These are phyloP conservation scores for Cartodere bifasciata DNA, from an alignment of 2,888 invertebrate genomes.

Conservation along the genomic window DNA sequence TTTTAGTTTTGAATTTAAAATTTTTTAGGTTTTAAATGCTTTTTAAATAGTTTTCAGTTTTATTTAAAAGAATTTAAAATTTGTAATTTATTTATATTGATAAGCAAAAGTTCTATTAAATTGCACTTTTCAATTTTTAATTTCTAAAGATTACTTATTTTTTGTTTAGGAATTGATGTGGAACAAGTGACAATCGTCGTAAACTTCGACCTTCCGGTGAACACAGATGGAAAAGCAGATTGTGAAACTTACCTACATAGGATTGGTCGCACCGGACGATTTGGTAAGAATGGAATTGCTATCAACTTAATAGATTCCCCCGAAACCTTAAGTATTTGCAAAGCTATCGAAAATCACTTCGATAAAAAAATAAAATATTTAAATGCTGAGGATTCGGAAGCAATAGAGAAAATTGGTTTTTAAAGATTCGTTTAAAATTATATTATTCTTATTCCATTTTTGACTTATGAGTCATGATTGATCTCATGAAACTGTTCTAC, in stretches of 20 bases:
- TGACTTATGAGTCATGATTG: too few species aligned
- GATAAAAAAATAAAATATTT: constrained; percentile 70
- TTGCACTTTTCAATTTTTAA: too few species aligned
- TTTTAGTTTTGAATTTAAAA: too few species aligned
- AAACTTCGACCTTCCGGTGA: constrained; percentile 93
- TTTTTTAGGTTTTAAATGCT: too few species aligned
- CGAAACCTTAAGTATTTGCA: constrained; percentile 57
- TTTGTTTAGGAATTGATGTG: constrained; percentile 59
- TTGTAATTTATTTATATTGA: too few species aligned
- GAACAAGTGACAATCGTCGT: constrained; percentile 97
- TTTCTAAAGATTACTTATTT: too few species aligned
- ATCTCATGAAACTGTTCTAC: too few species aligned
- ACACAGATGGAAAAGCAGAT: constrained; percentile 69
- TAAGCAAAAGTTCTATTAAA: too few species aligned
- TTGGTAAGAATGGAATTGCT: constrained; percentile 93
- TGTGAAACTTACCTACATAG: constrained; percentile 97
- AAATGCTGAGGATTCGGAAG: constrained; percentile 84
- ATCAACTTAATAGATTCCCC: constrained; percentile 87
- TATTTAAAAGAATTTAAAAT: too few species aligned
- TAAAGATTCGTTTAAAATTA: constrained; percentile 27
- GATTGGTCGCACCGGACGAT: constrained; percentile 94
- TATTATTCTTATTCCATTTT: too few species aligned
- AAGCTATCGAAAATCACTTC: constrained; percentile 78
- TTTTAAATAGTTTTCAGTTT: too few species aligned
- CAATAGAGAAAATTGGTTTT: constrained; percentile 78